Percentiles rank a stretch among this genome's conserved stretches.
Evolutionary conservation across 2,113 vertebrate genomes (phyloP).

Genomic region (Oceanites oceanicus): DNA sequence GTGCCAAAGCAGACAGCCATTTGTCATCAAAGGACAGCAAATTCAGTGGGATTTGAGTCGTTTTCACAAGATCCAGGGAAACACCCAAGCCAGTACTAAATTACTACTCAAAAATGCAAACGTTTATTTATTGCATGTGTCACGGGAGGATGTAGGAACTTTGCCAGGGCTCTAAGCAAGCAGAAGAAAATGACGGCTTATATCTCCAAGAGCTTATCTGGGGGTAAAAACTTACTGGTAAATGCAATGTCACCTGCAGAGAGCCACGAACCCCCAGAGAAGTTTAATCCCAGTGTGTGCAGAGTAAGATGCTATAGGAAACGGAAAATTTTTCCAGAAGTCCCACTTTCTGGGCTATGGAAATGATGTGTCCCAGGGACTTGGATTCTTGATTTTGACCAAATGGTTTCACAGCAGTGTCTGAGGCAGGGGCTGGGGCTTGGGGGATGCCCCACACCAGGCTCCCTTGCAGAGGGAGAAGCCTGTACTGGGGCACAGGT

Average conservation of each 20-base stretch:
- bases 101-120: not conserved
- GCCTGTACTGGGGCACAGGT: accelerated
- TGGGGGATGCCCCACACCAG: accelerated
- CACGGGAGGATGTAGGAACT: not conserved
- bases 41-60: not conserved
- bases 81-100: not conserved
- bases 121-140: not conserved
- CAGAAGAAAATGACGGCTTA: not conserved
- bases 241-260: not conserved
- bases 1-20: not conserved
- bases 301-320: not conserved
- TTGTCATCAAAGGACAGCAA: not conserved
- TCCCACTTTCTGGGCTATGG: not conserved
- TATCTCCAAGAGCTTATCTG: not conserved
- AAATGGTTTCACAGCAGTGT: not conserved
- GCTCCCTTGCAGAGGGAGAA: not conserved
- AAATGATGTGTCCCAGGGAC: not conserved
- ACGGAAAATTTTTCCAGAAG: accelerated
- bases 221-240: not conserved
- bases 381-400: not conserved
- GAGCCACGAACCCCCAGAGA: not conserved
- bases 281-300: not conserved
- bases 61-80: not conserved
- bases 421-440: not conserved
- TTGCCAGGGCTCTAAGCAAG: not conserved